Conservation (phyloP, 2,113 vertebrate species). For the Rhagologus leucostigma region DNA sequence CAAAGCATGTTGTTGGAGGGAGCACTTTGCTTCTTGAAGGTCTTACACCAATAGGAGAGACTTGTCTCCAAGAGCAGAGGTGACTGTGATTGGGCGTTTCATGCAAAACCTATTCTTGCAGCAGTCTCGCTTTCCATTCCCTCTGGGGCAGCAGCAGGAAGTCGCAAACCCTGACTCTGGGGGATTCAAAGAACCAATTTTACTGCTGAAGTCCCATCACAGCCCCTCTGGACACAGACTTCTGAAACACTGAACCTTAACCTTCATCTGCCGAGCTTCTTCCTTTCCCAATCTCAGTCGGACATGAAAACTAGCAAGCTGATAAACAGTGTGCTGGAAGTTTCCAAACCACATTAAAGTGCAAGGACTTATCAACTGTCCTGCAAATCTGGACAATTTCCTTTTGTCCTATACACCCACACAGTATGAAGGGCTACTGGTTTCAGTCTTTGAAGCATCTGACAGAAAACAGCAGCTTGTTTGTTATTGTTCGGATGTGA, state of each 20-base stretch:
- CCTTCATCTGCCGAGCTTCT: conserved; percentile 22
- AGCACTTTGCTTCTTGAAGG: background rate
- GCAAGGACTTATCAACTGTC: background rate
- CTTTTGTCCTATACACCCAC: background rate
- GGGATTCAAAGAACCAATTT: conserved; percentile 26
- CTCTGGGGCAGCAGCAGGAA: conserved; percentile 30
- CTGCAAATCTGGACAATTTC: conserved; percentile 47
- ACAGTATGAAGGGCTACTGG: background rate
- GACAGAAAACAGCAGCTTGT: background rate
- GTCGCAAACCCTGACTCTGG: background rate
- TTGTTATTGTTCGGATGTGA: background rate
- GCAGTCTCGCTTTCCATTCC: conserved; percentile 3
- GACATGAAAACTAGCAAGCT: conserved; percentile 11
- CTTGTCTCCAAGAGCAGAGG: background rate
- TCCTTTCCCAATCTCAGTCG: conserved; percentile 47
- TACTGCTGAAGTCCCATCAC: conserved; percentile 39
- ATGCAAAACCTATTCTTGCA: conserved; percentile 33
- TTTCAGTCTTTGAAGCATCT: background rate
- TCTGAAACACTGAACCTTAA: background rate
- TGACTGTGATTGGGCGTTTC: background rate
- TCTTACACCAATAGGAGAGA: background rate
- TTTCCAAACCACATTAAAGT: conserved; percentile 39
- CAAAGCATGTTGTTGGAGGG: background rate
- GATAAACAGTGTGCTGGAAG: conserved; percentile 8
- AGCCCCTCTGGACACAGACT: background rate